Evolutionary conservation across 2,113 vertebrate genomes (phyloP), one percentile per base, ranked within the genome.

Genomic region (Anarhynchus alexandrinus): DNA sequence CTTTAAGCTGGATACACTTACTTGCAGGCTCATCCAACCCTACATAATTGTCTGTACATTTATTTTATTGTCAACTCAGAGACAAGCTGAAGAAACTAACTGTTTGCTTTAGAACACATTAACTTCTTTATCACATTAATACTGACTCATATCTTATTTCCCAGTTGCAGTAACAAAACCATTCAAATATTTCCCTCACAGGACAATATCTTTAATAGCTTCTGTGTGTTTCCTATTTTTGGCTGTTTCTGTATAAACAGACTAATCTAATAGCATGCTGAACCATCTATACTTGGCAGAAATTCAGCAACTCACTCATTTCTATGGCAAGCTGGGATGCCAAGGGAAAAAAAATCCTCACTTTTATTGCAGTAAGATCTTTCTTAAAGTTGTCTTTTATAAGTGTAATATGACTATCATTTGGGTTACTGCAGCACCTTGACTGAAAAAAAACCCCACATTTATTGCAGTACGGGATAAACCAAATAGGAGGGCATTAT

Each of bases 171-270:
- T 97, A 96, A 98, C 98, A 97, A 97, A 98, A 92, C 94, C 97
- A 96, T 98, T 98, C 97, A 98, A 94, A 96, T 97, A 97, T 97
- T 97, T 97, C 96, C 95, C 98, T 98, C 94, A 62, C 95, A 98
- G 98, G 98, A 98, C 98, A 98, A 98, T 98, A 98, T 98, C 97
- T 98, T 97, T 98, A 98, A 98, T 98, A 98, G 98, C 97, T 98
- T 98, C 94, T 97, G 95, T 97, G 97, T 97, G 97, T 98, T 98
- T 98, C 97, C 98, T 98, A 98, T 98, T 98, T 98, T 98, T 96
- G 98, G 97, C 98, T 98, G 97, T 98, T 98, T 98, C 98, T 98
- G 94, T 98, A 98, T 98, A 98, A 98, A 98, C 98, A 98, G 97
- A 97, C 98, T 98, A 98, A 98, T 98, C 97, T 98, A 98, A 98